Percentiles rank a stretch among this genome's conserved stretches.
These are phyloP conservation scores for Lepilemur ruficaudatus DNA, from an alignment of 2,797 vertebrate genomes.

Conservation along the genomic window DNA sequence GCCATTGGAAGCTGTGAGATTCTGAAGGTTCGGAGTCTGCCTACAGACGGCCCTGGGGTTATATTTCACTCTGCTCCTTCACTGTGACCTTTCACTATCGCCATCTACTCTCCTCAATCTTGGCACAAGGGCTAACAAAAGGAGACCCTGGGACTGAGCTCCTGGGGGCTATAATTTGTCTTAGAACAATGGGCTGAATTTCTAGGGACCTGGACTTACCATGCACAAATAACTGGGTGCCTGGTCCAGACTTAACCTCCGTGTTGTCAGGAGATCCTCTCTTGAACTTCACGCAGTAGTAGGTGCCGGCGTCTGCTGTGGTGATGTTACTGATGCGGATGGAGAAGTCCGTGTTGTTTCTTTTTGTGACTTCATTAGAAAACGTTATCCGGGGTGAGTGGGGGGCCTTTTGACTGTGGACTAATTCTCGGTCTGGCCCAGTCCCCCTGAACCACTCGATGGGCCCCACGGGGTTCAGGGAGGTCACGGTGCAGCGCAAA, in stretches of 20 bases:
- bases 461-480: fast-evolving
- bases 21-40: not conserved
- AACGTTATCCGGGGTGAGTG: fast-evolving
- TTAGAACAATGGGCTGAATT: not conserved
- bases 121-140: not conserved
- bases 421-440: fast-evolving
- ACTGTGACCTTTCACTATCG: not conserved
- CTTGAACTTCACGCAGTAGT: slow-evolving; percentile 58
- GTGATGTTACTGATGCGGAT: not conserved
- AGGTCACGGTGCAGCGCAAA: not conserved
- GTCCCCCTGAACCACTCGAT: not conserved
- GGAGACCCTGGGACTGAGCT: not conserved
- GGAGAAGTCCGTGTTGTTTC: not conserved
- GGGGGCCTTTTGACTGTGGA: not conserved
- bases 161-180: not conserved
- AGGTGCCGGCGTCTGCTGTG: not conserved
- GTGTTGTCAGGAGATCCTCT: fast-evolving
- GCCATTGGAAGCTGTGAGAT: not conserved
- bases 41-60: not conserved
- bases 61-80: not conserved
- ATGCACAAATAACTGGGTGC: not conserved
- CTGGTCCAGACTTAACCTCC: not conserved
- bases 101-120: not conserved
- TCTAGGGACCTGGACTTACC: slow-evolving; percentile 23
- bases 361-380: fast-evolving